phyloP scores from a whole-genome alignment of 2,113 vertebrate species.

The Mystacornis crossleyi region DNA sequence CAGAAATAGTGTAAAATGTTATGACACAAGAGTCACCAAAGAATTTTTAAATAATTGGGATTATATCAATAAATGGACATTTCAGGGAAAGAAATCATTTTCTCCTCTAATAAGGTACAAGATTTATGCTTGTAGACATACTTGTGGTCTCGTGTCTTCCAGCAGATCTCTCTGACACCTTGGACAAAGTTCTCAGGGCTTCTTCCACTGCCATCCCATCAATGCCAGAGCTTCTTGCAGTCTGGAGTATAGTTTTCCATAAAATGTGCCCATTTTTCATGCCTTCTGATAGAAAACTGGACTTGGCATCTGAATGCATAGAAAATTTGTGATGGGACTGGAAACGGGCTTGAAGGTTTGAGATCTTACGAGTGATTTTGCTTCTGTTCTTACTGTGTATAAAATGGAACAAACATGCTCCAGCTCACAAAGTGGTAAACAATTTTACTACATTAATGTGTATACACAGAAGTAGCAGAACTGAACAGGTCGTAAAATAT shows the following conservation, averaged over 20 bases:
- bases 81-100: background rate
- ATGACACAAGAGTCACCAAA: background rate
- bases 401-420: background rate
- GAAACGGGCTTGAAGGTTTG: background rate
- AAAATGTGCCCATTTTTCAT: background rate
- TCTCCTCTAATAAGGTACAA: background rate
- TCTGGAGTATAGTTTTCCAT: background rate
- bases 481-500: background rate
- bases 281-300: background rate
- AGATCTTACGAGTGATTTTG: rapidly evolving
- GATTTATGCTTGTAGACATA: background rate
- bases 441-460: background rate
- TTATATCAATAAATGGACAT: background rate
- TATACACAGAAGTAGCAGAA: background rate
- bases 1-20: background rate
- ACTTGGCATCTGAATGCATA: background rate
- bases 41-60: background rate
- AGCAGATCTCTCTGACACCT: background rate
- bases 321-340: background rate
- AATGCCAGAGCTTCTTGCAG: background rate
- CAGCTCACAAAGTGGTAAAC: background rate
- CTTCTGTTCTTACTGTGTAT: background rate
- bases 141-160: background rate
- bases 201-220: background rate
- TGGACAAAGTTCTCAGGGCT: background rate